Evolutionary conservation across 2,113 vertebrate species (phyloP).

Genomic region (Excalfactoria chinensis): DNA sequence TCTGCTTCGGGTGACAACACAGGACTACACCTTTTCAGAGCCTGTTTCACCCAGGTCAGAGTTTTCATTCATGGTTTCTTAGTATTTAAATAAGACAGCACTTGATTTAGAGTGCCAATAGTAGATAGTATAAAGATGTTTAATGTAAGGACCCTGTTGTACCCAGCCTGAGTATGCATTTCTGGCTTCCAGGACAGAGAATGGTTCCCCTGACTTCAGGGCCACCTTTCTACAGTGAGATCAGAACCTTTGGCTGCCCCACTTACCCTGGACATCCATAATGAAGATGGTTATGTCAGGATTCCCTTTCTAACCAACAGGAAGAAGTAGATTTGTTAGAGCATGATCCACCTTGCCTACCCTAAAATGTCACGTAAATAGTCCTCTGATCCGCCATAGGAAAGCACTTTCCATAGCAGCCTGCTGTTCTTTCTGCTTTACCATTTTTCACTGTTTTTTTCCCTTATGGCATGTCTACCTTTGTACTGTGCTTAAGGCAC

Average conservation of each 20-base stretch:
- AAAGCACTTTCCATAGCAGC: not conserved
- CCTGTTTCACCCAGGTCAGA: not conserved
- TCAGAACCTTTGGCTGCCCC: not conserved
- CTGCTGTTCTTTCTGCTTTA: not conserved
- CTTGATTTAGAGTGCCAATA: not conserved
- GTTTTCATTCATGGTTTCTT: not conserved
- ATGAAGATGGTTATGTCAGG: accelerated
- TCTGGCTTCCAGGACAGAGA: not conserved
- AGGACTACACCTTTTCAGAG: not conserved
- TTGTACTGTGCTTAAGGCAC: not conserved
- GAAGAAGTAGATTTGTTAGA: not conserved
- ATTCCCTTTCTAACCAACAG: not conserved
- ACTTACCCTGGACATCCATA: not conserved
- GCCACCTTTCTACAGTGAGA: not conserved
- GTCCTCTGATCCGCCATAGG: not conserved
- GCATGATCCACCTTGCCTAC: not conserved
- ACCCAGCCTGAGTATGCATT: not conserved
- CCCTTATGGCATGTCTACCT: not conserved
- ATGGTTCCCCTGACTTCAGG: not conserved
- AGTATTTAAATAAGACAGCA: not conserved
- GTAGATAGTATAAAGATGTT: not conserved
- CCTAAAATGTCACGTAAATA: not conserved
- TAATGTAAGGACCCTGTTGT: not conserved
- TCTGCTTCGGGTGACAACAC: not conserved
- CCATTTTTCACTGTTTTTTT: not conserved